These are phyloP conservation scores for Ceryle rudis DNA, from an alignment of 2,797 vertebrate genomes.

Conservation along the genomic window DNA sequence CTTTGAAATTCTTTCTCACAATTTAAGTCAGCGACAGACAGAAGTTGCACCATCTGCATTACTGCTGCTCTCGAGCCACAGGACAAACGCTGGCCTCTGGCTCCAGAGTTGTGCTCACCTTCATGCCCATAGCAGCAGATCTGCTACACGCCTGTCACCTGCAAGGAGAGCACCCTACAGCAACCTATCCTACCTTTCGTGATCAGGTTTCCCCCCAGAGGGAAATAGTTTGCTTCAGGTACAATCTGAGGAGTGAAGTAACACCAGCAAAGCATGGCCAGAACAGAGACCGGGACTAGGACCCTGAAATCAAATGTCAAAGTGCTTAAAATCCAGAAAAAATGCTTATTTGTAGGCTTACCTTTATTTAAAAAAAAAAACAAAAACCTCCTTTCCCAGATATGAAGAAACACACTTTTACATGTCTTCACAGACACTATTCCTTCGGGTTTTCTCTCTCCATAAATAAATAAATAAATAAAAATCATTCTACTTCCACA, in stretches of 20 bases:
- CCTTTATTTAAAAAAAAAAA: too few relatives aligned
- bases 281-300: not conserved
- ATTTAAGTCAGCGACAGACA: not conserved
- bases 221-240: not conserved
- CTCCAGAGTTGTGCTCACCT: not conserved
- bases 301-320: not conserved
- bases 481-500: not conserved
- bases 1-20: not conserved
- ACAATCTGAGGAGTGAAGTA: not conserved
- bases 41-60: not conserved
- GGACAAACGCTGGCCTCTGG: not conserved
- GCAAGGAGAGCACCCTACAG: not conserved
- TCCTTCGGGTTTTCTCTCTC: not conserved
- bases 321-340: not conserved
- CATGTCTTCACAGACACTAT: not conserved
- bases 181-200: not conserved
- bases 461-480: not conserved
- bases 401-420: not conserved
- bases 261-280: not conserved
- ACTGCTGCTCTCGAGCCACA: not conserved
- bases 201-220: not conserved
- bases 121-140: accelerated
- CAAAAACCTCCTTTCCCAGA: not conserved
- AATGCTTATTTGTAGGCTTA: not conserved
- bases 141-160: not conserved